Percentiles rank a stretch among this genome's conserved stretches.
Conservation (phyloP, 2,113 vertebrate genomes). For the Neodontobutis hainanensis region DNA sequence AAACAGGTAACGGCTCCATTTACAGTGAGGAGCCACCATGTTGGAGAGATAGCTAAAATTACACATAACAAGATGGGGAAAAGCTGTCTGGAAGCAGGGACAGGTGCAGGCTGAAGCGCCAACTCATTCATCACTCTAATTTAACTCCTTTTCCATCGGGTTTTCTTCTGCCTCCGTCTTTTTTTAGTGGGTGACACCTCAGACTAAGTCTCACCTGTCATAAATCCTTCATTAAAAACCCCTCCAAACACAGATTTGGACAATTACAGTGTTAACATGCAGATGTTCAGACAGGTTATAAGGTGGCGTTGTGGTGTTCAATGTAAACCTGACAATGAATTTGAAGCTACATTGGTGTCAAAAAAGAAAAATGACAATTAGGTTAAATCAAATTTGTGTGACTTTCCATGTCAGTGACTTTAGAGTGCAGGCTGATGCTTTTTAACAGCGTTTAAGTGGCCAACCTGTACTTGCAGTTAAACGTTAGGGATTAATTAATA, state of each 20-base stretch:
- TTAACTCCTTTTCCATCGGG: not conserved
- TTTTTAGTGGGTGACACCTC: too few relatives aligned
- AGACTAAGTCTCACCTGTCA: slow-evolving; percentile 22
- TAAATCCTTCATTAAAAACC: slow-evolving; percentile 18
- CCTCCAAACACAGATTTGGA: slow-evolving; percentile 11
- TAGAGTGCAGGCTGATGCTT: too few relatives aligned
- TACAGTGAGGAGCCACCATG: slow-evolving; percentile 2
- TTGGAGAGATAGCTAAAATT: slow-evolving; percentile 10
- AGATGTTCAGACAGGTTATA: not conserved
- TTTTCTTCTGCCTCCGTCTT: not conserved
- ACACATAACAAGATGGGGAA: slow-evolving; percentile 19
- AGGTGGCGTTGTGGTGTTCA: not conserved
- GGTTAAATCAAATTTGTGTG: too few relatives aligned
- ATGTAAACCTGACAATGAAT: not conserved
- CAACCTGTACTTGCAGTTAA: too few relatives aligned
- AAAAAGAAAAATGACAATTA: too few relatives aligned
- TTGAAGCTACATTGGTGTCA: not conserved
- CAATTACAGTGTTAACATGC: slow-evolving; percentile 1
- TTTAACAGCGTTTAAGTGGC: too few relatives aligned
- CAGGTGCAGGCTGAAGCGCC: slow-evolving; percentile 16
- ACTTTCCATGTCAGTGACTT: too few relatives aligned
- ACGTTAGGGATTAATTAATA: too few relatives aligned
- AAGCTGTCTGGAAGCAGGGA: slow-evolving; percentile 11
- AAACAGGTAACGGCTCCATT: slow-evolving; percentile 1
- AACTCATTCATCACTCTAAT: slow-evolving; percentile 10